Evolutionary conservation across 1,140 invertebrate genomes (phyloP), one percentile per base, ranked within the genome.

Genomic region (Drosophila truncata): DNA sequence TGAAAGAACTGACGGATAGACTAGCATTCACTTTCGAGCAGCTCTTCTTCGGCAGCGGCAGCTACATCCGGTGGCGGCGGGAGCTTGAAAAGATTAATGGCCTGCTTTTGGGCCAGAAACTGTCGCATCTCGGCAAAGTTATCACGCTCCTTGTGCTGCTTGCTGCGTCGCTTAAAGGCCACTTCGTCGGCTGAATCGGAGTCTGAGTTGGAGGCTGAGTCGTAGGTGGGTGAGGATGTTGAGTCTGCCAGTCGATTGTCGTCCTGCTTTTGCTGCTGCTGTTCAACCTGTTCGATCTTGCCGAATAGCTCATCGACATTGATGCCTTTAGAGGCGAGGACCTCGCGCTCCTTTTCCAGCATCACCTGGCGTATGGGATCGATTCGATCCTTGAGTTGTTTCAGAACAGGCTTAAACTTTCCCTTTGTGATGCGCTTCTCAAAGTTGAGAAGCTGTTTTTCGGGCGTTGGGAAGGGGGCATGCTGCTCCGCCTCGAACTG

Each of bases 61-160:
- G 63, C 44, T 18, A 77, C 25, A 11, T 55, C 13, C 7, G 50
- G 55, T 4, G 80, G 72, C 1, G 58, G 58, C 23, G 65, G 42
- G 9, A 70, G 35, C 29, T 54, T 78, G 41, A 93, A 93, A 9
- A 92, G 70, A 80, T 92, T 93, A 8, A 93, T 80, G 11, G 80
- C 76, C 61, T 82, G 78, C 42, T 93, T 93, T 47, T 92, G 84
- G 18, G 90, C 87, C 35, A 93, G 66, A 74, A 93, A 93, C 25
- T 93, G 84, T 4, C 92, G 87, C 91, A 92, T 91, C 75, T 93
- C 92, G 29, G 88, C 88, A 78, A 88, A 93, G 39, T 93, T 91
- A 50, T 93, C 91, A n/a, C 85, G 91, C 20, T 92, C 90, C 52
- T 87, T 93, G 50, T 83, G 44, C 18, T 82, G 82, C 61, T 93